Evolutionary conservation across 2,797 vertebrate species (phyloP), one percentile per base, ranked within the genome.

Genomic region (Tiaroga cobitis): DNA sequence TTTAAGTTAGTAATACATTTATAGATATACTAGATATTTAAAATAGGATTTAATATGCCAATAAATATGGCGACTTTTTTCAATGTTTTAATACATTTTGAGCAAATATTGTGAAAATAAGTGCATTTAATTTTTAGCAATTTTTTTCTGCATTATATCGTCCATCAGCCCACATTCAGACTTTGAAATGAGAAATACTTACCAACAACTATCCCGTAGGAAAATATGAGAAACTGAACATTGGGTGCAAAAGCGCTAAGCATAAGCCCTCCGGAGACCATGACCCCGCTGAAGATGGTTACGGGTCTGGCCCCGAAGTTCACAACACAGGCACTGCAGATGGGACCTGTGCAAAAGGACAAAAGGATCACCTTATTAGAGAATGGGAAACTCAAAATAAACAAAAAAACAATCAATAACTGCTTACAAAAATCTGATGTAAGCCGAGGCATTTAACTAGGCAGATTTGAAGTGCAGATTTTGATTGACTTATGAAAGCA

Each of bases 201-300:
- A 97, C 97, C 97, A 88, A 97, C 97, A 84, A 97, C 90, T 77
- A 96, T 92, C 85, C 97, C 97, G 85, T 97, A 97, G 32, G 97
- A 97, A 92, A 97, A 93, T 90, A 96, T 95, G 4, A 97, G 94
- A 83, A 97, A 97, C 90, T 95, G 96, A 92, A 97, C 92, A 82
- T 95, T 97, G 29, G 96, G 96, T 39, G 96, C 96, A 88, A 96
- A 96, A 80, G 96, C 95, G 88, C 97, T 97, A 83, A 97, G 92
- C 94, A 97, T 96, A 74, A 97, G 93, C 21, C 97, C 97, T 2
- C 96, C 96, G 0, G 96, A 95, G 84, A 97, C 95, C 95, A 97
- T 94, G 74, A 97, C 96, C 54, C 96, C 94, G 69, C 97, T 97
- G 93, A 97, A 97, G 89, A 97, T 95, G n/a, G 96, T 94, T 74